Evolutionary conservation across 2,113 vertebrate genomes (phyloP), one percentile per base, ranked within the genome.

Genomic region (Cercopithecus mona): DNA sequence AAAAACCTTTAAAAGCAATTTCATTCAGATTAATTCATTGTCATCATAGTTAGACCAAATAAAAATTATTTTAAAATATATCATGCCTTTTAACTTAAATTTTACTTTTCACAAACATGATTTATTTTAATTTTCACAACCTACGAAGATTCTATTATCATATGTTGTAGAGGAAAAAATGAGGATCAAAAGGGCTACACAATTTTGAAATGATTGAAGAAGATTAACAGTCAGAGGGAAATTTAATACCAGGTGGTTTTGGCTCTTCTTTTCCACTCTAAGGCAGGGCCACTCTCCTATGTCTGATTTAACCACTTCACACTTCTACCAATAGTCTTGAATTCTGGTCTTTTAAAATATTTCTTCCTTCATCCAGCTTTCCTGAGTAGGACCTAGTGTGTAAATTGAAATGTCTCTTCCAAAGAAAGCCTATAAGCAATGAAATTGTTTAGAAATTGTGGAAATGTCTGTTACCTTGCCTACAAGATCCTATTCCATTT

Each of bases 381-480:
- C 16, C 45, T 79, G 17, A 87, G 40, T 22, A 87, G 45, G 5
- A 93, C 78, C n/a, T 38, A 12, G 17, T 64, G 92, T 95, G 52
- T 1, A 13, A 98, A 98, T 95, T 97, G 81, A 98, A 98, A 97
- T 97, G 88, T 97, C 96, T 98, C 88, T 89, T 97, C 86, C 27
- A 45, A 76, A 94, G 97, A 98, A 87, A 89, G 43, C n/a, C 96
- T 96, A 85, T 94, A 97, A 98, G 93, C 27, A 25, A 76, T 84
- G 97, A 95, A 95, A 85, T 93, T 94, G 64, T 86, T 98, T 23
- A 2, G 93, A 94, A 98, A 97, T 91, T 84, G 92, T 95, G 97
- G 81, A 93, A 94, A 85, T 94, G 80, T 97, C 73, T 11, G 75
- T 97, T 98, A 93, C 94, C 86, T 97, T 96, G 96, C 88, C 94